Evolutionary conservation across 2,797 vertebrate genomes (phyloP).

Genomic region (Stomatorhinus walkeri): DNA sequence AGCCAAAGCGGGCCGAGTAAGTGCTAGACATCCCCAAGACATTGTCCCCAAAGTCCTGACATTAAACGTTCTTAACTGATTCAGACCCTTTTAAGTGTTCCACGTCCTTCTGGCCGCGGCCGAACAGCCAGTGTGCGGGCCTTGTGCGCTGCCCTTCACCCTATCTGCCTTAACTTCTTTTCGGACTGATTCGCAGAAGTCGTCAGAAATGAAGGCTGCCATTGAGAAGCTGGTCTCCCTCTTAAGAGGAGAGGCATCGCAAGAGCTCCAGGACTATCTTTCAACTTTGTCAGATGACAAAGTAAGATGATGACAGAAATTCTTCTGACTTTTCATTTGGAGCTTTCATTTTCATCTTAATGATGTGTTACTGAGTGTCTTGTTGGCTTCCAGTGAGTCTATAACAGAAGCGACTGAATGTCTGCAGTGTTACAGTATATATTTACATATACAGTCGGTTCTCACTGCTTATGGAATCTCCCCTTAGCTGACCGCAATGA

Average conservation of each 20-base stretch:
- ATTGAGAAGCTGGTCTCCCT: constrained; percentile 54
- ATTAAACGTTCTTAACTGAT: neutral
- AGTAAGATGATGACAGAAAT: constrained; percentile 41
- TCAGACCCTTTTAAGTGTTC: neutral
- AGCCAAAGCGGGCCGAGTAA: neutral
- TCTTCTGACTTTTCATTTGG: too few relatives aligned
- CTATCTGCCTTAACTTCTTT: neutral
- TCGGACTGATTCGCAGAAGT: neutral
- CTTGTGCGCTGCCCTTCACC: neutral
- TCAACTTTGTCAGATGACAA: constrained; percentile 49
- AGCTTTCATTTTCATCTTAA: neutral
- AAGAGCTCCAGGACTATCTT: constrained; percentile 58
- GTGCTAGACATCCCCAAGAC: neutral
- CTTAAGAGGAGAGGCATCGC: constrained; percentile 45
- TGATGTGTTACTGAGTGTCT: neutral
- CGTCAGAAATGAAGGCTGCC: constrained; percentile 39
- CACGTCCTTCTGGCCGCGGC: neutral
- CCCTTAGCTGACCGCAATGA: constrained; percentile 62
- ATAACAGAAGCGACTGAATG: neutral
- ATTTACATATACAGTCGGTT: neutral
- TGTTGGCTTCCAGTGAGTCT: neutral
- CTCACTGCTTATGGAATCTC: constrained; percentile 8
- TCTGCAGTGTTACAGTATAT: too few relatives aligned
- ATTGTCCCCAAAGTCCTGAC: neutral
- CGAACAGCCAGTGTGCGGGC: neutral